phyloP scores from a whole-genome alignment of 1,140 invertebrate species.

The Steinernema khuongi region DNA sequence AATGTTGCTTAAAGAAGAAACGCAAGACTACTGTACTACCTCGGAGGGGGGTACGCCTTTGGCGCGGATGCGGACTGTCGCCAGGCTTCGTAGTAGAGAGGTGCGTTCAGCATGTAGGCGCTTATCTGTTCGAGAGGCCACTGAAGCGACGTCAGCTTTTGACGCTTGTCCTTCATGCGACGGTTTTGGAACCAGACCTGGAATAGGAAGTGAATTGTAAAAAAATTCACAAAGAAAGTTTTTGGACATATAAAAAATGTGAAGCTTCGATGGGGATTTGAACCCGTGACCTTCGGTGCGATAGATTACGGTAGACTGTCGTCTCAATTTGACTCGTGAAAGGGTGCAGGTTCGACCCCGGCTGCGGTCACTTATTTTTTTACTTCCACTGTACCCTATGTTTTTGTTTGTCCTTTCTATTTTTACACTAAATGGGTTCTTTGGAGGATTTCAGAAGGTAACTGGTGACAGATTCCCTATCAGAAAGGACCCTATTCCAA shows the following conservation, averaged over 20 bases:
- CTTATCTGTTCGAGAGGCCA: conserved; percentile 61
- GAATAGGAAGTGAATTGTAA: conserved; percentile 18
- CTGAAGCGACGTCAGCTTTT: conserved; percentile 60
- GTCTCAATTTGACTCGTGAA: no score
- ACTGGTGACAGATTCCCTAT: no score
- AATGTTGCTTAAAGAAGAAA: neutral
- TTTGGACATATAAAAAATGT: neutral
- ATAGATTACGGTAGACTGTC: no score
- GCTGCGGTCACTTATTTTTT: no score
- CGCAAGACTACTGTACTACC: neutral
- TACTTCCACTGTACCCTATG: no score
- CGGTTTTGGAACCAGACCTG: conserved; percentile 65
- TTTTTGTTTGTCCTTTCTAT: no score
- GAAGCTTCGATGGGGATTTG: neutral
- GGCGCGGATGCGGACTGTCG: neutral
- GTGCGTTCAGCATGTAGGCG: conserved; percentile 59
- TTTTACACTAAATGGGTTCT: no score
- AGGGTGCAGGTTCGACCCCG: no score
- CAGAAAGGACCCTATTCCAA: no score
- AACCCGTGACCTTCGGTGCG: conserved; percentile 21
- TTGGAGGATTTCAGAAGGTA: no score
- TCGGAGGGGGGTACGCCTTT: neutral
- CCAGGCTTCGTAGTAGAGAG: conserved; percentile 28
- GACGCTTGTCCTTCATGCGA: conserved; percentile 64
- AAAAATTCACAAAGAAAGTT: neutral